Percentiles rank a stretch among this genome's conserved stretches.
Evolutionary conservation across 2,797 vertebrate genomes (phyloP).

Genomic region (Ciconia nigra): DNA sequence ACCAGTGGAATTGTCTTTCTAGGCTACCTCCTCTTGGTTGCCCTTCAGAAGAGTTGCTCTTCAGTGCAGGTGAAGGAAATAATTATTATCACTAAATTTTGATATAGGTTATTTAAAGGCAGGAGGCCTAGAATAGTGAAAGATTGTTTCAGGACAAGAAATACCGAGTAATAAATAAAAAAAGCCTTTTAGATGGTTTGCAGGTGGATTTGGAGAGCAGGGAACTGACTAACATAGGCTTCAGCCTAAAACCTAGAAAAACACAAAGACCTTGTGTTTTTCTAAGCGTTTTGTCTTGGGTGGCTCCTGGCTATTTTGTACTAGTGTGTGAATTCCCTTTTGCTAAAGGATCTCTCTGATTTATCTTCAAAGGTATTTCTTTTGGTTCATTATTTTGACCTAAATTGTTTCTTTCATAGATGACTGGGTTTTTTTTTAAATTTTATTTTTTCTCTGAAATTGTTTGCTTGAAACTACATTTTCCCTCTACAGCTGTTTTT

Average conservation of each 20-base stretch:
- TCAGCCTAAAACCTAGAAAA: not conserved
- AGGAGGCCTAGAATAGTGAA: not conserved
- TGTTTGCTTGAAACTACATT: not conserved
- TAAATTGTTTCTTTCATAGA: not conserved
- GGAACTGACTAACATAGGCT: not conserved
- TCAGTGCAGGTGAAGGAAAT: not conserved
- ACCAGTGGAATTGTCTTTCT: not conserved
- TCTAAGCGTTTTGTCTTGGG: not conserved
- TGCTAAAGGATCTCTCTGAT: not conserved
- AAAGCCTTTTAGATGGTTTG: not conserved
- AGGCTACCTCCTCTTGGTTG: not conserved
- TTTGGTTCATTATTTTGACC: not conserved
- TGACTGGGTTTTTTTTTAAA: not conserved
- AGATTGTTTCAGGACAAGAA: not conserved
- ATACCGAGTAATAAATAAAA: not conserved
- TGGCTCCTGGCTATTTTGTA: slow-evolving; percentile 6
- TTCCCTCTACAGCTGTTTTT: not conserved
- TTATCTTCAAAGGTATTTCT: slow-evolving; percentile 2
- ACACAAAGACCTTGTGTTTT: not conserved
- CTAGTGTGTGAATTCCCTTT: not conserved
- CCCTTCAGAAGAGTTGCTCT: not conserved
- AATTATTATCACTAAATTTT: not conserved
- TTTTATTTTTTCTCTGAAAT: not conserved
- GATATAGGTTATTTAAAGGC: not conserved
- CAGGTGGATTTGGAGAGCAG: not conserved